These are phyloP conservation scores for Holacanthus passer DNA, from an alignment of 2,113 vertebrate genomes.

Conservation along the genomic window DNA sequence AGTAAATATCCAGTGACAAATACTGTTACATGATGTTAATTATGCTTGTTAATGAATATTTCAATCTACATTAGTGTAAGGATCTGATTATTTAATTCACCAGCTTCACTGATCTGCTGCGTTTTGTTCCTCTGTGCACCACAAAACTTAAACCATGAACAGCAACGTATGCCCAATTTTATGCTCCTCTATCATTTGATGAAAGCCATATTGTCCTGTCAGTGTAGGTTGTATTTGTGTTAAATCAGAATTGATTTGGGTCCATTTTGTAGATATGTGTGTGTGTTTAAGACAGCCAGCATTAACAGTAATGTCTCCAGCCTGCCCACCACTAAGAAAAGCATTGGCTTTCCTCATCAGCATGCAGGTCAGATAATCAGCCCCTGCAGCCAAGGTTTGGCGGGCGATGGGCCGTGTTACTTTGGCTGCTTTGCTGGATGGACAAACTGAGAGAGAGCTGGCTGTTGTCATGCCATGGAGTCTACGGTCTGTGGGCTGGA, in stretches of 20 bases:
- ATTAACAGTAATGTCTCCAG: constrained; percentile 49
- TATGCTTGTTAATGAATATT: not conserved
- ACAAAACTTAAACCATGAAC: not conserved
- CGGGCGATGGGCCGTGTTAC: constrained; percentile 54
- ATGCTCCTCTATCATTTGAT: not conserved
- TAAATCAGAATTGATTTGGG: not conserved
- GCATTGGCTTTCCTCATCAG: constrained; percentile 69
- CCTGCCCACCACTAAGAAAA: constrained; percentile 42
- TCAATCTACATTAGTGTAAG: not conserved
- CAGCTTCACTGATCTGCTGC: not conserved
- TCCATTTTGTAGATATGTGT: not conserved
- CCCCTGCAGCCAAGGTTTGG: constrained; percentile 56
- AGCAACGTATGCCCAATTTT: not conserved
- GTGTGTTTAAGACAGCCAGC: constrained; percentile 10
- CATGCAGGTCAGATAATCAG: constrained; percentile 67
- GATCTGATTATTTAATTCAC: not conserved
- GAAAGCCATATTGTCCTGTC: not conserved
- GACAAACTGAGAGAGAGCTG: constrained; percentile 50
- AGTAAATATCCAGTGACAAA: not conserved
- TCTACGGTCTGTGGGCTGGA: constrained; percentile 46
- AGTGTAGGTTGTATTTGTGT: not conserved
- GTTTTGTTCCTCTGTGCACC: not conserved
- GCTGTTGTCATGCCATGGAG: constrained; percentile 50
- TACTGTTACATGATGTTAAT: not conserved
- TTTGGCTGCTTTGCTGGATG: constrained; percentile 50